phyloP scores from a whole-genome alignment of 2,113 vertebrate species.

The Oncorhynchus masou region DNA sequence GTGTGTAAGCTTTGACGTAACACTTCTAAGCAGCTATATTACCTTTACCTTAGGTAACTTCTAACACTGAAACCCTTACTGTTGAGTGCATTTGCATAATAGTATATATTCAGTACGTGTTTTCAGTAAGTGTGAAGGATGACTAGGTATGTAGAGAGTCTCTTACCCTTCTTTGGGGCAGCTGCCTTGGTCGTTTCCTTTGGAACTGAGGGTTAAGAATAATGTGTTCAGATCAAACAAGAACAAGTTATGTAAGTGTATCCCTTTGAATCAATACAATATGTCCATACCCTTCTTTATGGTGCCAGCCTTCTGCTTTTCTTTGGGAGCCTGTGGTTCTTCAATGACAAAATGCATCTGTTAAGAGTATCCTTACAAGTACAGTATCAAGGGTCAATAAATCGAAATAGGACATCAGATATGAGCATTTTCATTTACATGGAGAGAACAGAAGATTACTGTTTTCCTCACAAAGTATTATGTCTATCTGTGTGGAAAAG shows the following conservation, averaged over 20 bases:
- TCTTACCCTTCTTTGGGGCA: constrained; percentile 52
- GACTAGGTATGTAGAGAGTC: not conserved
- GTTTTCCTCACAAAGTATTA: too few relatives aligned
- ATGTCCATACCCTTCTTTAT: constrained; percentile 54
- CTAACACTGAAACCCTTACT: too few relatives aligned
- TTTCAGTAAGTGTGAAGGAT: too few relatives aligned
- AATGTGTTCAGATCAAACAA: not conserved
- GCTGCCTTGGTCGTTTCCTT: constrained; percentile 44
- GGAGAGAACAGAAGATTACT: too few relatives aligned
- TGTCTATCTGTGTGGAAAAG: too few relatives aligned
- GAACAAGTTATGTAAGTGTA: too few relatives aligned
- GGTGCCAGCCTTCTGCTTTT: constrained; percentile 13
- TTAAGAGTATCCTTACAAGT: not conserved
- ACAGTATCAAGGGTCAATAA: not conserved
- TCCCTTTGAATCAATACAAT: not conserved
- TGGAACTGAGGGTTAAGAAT: constrained; percentile 28
- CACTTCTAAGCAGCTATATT: too few relatives aligned
- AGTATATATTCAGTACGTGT: not conserved
- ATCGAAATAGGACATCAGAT: too few relatives aligned
- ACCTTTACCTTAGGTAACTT: not conserved
- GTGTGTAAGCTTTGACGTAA: too few relatives aligned
- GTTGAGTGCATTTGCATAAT: too few relatives aligned
- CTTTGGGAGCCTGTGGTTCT: constrained; percentile 44
- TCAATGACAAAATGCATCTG: constrained; percentile 7
- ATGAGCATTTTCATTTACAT: too few relatives aligned